Evolutionary conservation across 2,888 invertebrate species (phyloP).

Genomic region (Caenorhabditis sp.): DNA sequence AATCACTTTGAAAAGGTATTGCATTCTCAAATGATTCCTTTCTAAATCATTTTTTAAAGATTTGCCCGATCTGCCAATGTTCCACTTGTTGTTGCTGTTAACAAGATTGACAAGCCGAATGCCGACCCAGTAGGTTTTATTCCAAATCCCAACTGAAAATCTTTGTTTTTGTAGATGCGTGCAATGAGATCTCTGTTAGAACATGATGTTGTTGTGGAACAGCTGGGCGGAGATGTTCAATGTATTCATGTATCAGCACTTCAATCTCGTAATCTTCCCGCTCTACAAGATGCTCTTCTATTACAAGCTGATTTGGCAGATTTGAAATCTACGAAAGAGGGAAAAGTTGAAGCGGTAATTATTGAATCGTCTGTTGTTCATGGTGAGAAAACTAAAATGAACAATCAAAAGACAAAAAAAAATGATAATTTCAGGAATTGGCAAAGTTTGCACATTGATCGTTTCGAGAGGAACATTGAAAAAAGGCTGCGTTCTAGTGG

Average conservation of each 20-base stretch:
- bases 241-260: constrained; percentile 90
- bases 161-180: constrained; percentile 76
- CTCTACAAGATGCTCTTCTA: constrained; percentile 73
- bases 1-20: too few relatives aligned
- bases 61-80: constrained; percentile 79
- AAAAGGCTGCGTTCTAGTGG: constrained; percentile 82
- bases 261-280: constrained; percentile 73
- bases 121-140: constrained; percentile 81
- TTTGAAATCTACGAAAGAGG: constrained; percentile 84
- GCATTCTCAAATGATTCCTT: too few relatives aligned
- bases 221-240: constrained; percentile 89
- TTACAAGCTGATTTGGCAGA: constrained; percentile 81
- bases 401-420: background rate
- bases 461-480: constrained; percentile 86
- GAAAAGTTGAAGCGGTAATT: constrained; percentile 87
- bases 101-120: constrained; percentile 93
- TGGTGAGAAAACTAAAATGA: constrained; percentile 70
- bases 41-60: too few relatives aligned
- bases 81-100: constrained; percentile 93
- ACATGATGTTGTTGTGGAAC: constrained; percentile 85
- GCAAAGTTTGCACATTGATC: constrained; percentile 84
- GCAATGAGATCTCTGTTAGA: constrained; percentile 81
- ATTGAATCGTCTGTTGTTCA: constrained; percentile 84
- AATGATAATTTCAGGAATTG: constrained; percentile 70
- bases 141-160: background rate